These are phyloP conservation scores for Aurelia aurita DNA, from an alignment of 30 jellyfish, hydroid and myxozoan species.

Conservation along the genomic window DNA sequence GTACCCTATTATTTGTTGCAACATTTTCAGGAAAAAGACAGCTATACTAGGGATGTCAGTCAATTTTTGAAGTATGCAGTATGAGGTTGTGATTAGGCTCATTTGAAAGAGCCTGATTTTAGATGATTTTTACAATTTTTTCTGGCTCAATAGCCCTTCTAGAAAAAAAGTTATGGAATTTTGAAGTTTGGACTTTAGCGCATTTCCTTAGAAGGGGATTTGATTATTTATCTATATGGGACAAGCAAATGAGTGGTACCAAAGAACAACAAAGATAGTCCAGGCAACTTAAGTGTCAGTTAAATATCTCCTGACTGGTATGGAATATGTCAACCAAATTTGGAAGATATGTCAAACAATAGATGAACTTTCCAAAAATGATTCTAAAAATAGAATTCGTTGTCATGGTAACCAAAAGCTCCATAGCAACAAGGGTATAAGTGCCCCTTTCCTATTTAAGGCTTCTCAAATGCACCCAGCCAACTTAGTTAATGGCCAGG, in stretches of 20 bases:
- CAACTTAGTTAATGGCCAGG: not conserved
- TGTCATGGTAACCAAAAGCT: not conserved
- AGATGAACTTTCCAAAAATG: conserved; percentile 5
- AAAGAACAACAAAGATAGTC: not conserved
- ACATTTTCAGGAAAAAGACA: no score
- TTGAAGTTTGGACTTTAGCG: not conserved
- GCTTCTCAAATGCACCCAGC: no score
- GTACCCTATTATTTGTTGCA: no score
- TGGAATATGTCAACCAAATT: conserved; percentile 5
- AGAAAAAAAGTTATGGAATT: not conserved
- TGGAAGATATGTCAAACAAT: not conserved
- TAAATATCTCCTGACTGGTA: not conserved
- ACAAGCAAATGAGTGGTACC: conserved; percentile 4
- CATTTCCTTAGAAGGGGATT: not conserved
- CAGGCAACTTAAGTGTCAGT: not conserved
- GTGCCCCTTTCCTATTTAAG: not conserved
- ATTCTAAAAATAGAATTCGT: conserved; percentile 21
- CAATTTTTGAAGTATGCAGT: conserved; percentile 1
- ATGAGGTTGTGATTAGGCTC: not conserved
- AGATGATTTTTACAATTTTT: not conserved
- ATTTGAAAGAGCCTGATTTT: conserved; percentile 10
- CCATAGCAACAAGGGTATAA: not conserved
- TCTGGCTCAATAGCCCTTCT: conserved; percentile 26
- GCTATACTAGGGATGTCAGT: conserved; percentile 29
- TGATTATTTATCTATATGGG: not conserved